Conservation (phyloP, 1,140 invertebrate species). For the Bradynema listronoti region DNA sequence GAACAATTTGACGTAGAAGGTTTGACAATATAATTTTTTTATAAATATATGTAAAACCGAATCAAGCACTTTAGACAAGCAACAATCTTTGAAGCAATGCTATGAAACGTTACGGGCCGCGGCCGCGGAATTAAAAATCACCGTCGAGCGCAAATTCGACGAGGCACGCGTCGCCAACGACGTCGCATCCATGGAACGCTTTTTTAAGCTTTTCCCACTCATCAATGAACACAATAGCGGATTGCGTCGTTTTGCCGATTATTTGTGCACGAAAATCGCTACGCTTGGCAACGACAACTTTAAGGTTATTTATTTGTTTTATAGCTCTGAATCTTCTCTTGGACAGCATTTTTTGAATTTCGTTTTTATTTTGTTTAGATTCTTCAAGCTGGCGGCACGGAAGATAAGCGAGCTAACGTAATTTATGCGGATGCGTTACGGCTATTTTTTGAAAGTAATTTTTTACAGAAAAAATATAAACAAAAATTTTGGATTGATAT, state of each 20-base stretch:
- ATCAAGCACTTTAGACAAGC: too few relatives aligned
- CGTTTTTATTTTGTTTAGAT: constrained; percentile 25
- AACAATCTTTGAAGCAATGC: constrained; percentile 45
- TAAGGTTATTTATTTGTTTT: constrained; percentile 64
- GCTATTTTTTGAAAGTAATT: constrained; percentile 76
- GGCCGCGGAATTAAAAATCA: constrained; percentile 68
- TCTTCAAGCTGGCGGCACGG: constrained; percentile 59
- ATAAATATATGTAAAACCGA: too few relatives aligned
- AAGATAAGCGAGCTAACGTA: constrained; percentile 69
- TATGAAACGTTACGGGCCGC: constrained; percentile 75
- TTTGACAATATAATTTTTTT: too few relatives aligned
- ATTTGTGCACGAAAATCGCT: constrained; percentile 68
- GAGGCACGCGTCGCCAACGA: constrained; percentile 83
- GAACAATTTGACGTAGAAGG: constrained; percentile 68
- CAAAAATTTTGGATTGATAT: too few relatives aligned
- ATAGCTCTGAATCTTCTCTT: neutral
- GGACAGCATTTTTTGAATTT: constrained; percentile 11
- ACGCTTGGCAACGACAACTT: constrained; percentile 44
- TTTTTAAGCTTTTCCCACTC: constrained; percentile 95
- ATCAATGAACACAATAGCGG: constrained; percentile 84
- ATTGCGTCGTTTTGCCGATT: constrained; percentile 80
- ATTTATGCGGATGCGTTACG: constrained; percentile 77
- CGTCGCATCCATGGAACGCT: constrained; percentile 78
- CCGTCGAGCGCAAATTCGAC: constrained; percentile 77
- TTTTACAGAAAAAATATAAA: too few relatives aligned